Conservation (phyloP, 2,888 invertebrate species). For the Hartigia nigra region DNA sequence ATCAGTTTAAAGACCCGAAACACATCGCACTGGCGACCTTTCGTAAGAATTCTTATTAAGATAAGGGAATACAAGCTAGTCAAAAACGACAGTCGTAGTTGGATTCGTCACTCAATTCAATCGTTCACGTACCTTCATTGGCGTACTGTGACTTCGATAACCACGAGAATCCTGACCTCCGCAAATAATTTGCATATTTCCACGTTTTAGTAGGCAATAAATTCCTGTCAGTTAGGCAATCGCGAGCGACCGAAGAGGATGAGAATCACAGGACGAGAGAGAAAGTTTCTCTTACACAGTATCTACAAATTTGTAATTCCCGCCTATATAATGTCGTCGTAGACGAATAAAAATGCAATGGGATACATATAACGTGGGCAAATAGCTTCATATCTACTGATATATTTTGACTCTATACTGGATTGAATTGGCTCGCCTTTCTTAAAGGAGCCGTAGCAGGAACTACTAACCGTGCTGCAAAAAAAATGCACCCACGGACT, state of each 20-base stretch:
- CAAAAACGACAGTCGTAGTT: constrained; percentile 17
- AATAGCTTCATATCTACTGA: background rate
- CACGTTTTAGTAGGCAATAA: constrained; percentile 60
- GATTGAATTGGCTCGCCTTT: background rate
- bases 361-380: background rate
- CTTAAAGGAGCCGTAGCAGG: background rate
- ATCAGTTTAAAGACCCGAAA: background rate
- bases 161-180: constrained; percentile 57
- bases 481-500: constrained; percentile 26
- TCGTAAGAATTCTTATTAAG: background rate
- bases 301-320: background rate
- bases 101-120: constrained; percentile 29
- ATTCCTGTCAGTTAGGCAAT: constrained; percentile 60
- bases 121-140: constrained; percentile 7
- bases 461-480: constrained; percentile 44
- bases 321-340: background rate
- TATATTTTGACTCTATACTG: background rate
- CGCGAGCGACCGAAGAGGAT: background rate
- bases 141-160: background rate
- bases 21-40: background rate
- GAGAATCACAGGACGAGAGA: background rate
- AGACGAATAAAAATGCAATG: background rate
- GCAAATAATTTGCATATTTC: constrained; percentile 61
- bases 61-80: background rate
- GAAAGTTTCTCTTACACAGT: background rate